These are phyloP conservation scores for Leptobrachium ailaonicum DNA, from an alignment of 2,113 vertebrate species.

Conservation along the genomic window DNA sequence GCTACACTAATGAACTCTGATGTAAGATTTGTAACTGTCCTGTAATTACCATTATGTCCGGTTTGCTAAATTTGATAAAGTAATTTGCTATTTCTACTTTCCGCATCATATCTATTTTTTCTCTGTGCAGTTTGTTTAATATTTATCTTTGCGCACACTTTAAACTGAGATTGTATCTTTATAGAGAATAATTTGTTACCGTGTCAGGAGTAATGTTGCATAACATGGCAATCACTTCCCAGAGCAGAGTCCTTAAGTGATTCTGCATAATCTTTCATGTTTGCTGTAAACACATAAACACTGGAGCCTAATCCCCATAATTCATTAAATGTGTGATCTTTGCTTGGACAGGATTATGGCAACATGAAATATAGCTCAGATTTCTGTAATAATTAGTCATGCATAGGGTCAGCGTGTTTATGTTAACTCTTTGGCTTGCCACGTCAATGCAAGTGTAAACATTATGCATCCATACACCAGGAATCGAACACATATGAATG, in stretches of 20 bases:
- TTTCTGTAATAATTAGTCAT: not conserved
- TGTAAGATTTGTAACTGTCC: too few relatives aligned
- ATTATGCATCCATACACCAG: too few relatives aligned
- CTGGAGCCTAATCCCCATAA: slow-evolving; percentile 1
- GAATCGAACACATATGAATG: too few relatives aligned
- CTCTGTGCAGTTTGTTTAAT: not conserved
- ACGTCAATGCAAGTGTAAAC: too few relatives aligned
- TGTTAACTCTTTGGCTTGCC: too few relatives aligned
- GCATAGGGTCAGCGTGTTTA: not conserved
- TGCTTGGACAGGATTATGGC: not conserved
- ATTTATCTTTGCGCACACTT: not conserved
- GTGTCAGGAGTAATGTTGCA: slow-evolving; percentile 2
- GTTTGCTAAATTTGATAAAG: too few relatives aligned
- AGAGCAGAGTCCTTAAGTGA: slow-evolving; percentile 12
- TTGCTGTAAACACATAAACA: slow-evolving; percentile 8
- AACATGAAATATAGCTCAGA: not conserved
- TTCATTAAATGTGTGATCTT: not conserved
- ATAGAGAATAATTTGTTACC: slow-evolving; percentile 1
- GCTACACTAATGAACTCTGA: too few relatives aligned
- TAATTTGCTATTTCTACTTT: too few relatives aligned
- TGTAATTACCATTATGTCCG: too few relatives aligned
- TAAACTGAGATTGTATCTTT: slow-evolving; percentile 6
- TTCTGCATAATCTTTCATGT: slow-evolving; percentile 20
- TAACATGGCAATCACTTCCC: not conserved
- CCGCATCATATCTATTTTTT: not conserved